phyloP scores from a whole-genome alignment of 1,140 invertebrate species.

The Hesperophylax magnus region DNA sequence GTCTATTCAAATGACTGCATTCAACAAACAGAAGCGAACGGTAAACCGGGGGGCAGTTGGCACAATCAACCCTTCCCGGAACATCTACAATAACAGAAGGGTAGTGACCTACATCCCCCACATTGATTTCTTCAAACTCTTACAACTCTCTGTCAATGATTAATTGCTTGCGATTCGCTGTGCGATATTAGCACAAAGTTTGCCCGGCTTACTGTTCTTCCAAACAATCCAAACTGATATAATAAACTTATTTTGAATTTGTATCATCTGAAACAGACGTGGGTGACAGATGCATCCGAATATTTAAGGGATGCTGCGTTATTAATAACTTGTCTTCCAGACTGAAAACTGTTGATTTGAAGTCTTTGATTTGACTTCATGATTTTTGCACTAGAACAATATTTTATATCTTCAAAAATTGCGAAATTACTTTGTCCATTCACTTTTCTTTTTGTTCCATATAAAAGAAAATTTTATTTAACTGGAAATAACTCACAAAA shows the following conservation, averaged over 20 bases:
- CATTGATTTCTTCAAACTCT: slow-evolving; percentile 53
- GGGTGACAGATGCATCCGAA: slow-evolving; percentile 43
- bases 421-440: no score
- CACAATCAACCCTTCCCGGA: slow-evolving; percentile 36
- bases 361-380: no score
- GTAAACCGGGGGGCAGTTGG: slow-evolving; percentile 17
- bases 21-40: background rate
- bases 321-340: background rate
- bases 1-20: slow-evolving; percentile 1
- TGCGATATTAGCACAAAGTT: slow-evolving; percentile 51
- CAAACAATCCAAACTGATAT: background rate
- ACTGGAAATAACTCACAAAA: no score
- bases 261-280: background rate
- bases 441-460: no score
- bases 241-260: background rate
- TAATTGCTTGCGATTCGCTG: slow-evolving; percentile 52
- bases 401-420: no score
- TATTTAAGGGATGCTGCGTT: slow-evolving; percentile 24
- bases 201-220: background rate
- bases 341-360: no score
- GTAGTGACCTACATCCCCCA: slow-evolving; percentile 40
- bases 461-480: no score
- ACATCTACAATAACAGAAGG: slow-evolving; percentile 12
- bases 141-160: slow-evolving; percentile 46
- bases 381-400: no score